Percentiles rank a stretch among this genome's conserved stretches.
Evolutionary conservation across 2,888 invertebrate genomes (phyloP).

Genomic region (Acanthosepion pharaonis): DNA sequence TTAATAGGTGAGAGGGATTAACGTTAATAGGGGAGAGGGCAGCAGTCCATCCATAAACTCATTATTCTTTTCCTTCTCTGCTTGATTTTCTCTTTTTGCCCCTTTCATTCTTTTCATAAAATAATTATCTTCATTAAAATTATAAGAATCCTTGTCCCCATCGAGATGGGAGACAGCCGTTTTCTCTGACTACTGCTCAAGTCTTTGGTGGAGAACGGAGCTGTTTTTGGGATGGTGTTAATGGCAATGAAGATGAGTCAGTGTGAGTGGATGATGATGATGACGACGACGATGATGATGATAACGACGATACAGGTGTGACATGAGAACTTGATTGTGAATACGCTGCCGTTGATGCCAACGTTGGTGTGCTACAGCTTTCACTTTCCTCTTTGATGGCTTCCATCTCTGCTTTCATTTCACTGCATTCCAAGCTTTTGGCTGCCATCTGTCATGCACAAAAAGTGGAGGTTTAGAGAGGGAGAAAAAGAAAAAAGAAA

Average conservation of each 20-base stretch:
- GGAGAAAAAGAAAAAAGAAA: neutral
- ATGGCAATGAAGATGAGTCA: neutral
- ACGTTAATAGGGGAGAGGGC: neutral
- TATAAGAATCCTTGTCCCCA: conserved; percentile 4
- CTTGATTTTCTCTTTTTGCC: neutral
- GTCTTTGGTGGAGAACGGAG: conserved; percentile 40
- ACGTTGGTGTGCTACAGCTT: neutral
- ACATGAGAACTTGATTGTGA: neutral
- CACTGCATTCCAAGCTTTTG: neutral
- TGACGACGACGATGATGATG: neutral
- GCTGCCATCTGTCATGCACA: neutral
- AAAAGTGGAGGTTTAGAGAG: neutral
- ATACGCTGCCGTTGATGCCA: neutral
- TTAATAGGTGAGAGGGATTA: neutral
- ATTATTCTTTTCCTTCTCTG: neutral
- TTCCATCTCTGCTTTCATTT: conserved; percentile 37
- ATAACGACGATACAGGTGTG: neutral
- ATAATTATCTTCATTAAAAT: neutral
- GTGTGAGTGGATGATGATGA: neutral
- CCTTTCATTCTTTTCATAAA: neutral
- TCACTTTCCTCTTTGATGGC: conserved; percentile 43
- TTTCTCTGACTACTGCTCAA: neutral
- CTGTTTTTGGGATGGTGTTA: neutral
- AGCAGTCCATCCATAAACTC: neutral
- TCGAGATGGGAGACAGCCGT: neutral